Base-by-base conservation (phyloP, 2,888 invertebrate species). In the Pristionchus mayeri region DNA sequence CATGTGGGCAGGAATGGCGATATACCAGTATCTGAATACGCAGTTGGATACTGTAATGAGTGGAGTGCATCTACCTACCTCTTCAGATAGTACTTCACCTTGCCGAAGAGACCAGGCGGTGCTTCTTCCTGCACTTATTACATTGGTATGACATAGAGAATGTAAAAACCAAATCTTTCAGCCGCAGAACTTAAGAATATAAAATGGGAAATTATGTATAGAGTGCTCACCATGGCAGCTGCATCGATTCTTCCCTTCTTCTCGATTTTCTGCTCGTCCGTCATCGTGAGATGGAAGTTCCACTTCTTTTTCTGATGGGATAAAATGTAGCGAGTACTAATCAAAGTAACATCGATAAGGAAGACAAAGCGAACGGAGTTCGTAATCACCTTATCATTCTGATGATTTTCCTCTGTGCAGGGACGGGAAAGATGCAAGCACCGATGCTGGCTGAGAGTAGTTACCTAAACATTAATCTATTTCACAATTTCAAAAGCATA, bases 1-100 rank as follows among this genome's bases (percentile, higher is more conserved):
- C 79, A 96, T 92, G 94, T 99, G 98, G 3, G 99, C 98, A 6
- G 97, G 98, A 85, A 98, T 94, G 85, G 98, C 94, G 84, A 98
- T 96, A 94, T 98, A 97, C 96, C 98, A 98, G 94, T 98, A 98
- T 84, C 82, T 80, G 57, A 44, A 21, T 71, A 71, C n/a, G 40
- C 16, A 40, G n/a, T n/a, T 4, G 60, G 24, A 60, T 63, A 63
- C 63, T 44, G 71, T 71, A 71, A 71, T 37, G 0, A 52, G 1
- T 54, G 24, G 40, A 16, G 54, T 3, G 30, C n/a, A 57, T 37
- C n/a, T 2, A 21, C 44, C 30, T 30, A 85, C 57, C 92, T 86
- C 84, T 91, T 92, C 84, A 92, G 87, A 84, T 92, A 92, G 82
- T 89, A 92, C 83, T 92, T 92, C 37, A 92, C 87, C 78, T 91